phyloP scores from a whole-genome alignment of 2,888 invertebrate species.

The Physocephala rufipes region DNA sequence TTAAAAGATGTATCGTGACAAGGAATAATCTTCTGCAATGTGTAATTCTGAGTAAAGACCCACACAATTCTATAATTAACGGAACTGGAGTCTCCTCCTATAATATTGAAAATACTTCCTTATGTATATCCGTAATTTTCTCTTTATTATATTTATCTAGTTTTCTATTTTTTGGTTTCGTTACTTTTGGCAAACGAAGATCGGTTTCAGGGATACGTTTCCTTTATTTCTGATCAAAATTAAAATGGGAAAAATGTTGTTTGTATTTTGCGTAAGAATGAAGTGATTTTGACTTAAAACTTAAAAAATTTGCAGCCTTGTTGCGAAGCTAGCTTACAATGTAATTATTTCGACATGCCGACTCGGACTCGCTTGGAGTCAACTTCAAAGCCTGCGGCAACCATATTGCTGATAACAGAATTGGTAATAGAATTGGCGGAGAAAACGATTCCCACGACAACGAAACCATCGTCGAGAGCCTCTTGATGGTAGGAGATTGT shows the following conservation, averaged over 20 bases:
- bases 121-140: conserved; percentile 5
- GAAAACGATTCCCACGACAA: conserved; percentile 20
- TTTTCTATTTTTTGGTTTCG: conserved; percentile 42
- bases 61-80: too few species aligned
- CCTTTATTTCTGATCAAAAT: conserved; percentile 42
- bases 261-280: conserved; percentile 11
- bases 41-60: too few species aligned
- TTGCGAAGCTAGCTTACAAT: conserved; percentile 55
- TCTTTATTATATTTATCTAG: conserved; percentile 34
- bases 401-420: conserved; percentile 3
- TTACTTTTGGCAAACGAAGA: conserved; percentile 48
- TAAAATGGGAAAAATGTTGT: conserved; percentile 35
- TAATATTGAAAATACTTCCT: too few species aligned
- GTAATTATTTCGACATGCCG: conserved; percentile 37
- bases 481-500: conserved; percentile 31
- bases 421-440: background rate
- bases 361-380: conserved; percentile 16
- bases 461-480: conserved; percentile 19
- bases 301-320: conserved; percentile 24
- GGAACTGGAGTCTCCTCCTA: too few species aligned
- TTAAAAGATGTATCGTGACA: too few species aligned
- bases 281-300: conserved; percentile 40
- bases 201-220: too few species aligned
- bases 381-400: conserved; percentile 8
- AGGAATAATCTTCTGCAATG: too few species aligned